These are phyloP conservation scores for Marcusenius ussheri DNA, from an alignment of 2,113 vertebrate genomes.

Conservation along the genomic window DNA sequence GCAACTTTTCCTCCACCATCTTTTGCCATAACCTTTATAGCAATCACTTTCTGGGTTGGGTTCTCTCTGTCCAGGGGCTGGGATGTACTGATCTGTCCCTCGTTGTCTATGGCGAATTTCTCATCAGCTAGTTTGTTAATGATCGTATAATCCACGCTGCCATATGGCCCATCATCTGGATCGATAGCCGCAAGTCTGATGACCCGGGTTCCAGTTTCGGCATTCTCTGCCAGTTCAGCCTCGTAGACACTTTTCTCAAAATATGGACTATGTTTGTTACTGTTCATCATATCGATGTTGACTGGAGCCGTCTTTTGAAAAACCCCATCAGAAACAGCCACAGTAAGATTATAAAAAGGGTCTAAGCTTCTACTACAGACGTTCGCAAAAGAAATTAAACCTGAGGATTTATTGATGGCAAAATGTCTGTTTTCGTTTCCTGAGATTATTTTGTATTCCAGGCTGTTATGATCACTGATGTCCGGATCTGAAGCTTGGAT, in stretches of 20 bases:
- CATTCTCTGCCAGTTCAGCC: conserved; percentile 88
- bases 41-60: conserved; percentile 81
- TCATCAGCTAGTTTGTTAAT: conserved; percentile 90
- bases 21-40: conserved; percentile 92
- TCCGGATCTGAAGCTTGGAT: conserved; percentile 89
- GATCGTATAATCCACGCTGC: conserved; percentile 88
- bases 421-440: conserved; percentile 88
- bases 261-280: conserved; percentile 80
- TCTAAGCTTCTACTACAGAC: conserved; percentile 81
- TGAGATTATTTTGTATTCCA: conserved; percentile 86
- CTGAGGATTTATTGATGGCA: conserved; percentile 83
- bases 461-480: conserved; percentile 58
- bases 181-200: conserved; percentile 83
- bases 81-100: conserved; percentile 76
- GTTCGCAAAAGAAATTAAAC: conserved; percentile 86
- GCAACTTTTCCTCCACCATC: conserved; percentile 88
- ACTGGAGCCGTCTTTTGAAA: conserved; percentile 85
- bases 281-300: conserved; percentile 84
- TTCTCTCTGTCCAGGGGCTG: conserved; percentile 88
- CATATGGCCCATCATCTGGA: conserved; percentile 82
- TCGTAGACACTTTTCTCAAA: conserved; percentile 84
- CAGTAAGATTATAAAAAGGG: conserved; percentile 75
- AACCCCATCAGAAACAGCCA: conserved; percentile 89
- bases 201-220: conserved; percentile 84
- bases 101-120: conserved; percentile 75